Evolutionary conservation across 2,113 vertebrate genomes (phyloP).

Genomic region (Plestiodon gilberti): DNA sequence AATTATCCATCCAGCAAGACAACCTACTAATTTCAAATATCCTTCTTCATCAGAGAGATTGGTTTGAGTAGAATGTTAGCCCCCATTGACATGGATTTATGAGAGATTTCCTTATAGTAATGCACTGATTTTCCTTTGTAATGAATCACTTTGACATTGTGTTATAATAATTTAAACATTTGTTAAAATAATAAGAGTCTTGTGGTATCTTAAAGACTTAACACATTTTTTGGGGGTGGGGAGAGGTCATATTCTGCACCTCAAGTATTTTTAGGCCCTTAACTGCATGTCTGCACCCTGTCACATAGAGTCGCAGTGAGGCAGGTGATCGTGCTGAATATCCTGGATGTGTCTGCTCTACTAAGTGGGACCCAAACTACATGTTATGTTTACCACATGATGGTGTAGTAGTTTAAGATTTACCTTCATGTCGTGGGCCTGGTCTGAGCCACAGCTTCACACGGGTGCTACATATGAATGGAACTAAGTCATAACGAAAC

Average conservation of each 20-base stretch:
- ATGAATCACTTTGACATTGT: background rate
- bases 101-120: constrained; percentile 52
- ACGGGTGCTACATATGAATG: too few species aligned
- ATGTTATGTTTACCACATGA: too few species aligned
- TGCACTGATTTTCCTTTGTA: background rate
- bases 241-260: background rate
- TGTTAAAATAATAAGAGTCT: background rate
- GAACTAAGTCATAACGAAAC: too few species aligned
- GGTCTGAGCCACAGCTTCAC: too few species aligned
- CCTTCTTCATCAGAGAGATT: constrained; percentile 50
- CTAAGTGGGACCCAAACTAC: background rate
- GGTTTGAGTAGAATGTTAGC: constrained; percentile 57
- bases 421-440: too few species aligned
- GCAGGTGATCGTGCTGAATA: background rate
- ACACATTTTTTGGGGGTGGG: background rate
- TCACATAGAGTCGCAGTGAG: background rate
- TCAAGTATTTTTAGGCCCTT: background rate
- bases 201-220: background rate
- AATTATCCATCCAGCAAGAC: constrained; percentile 64
- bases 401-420: too few species aligned
- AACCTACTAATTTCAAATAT: constrained; percentile 60
- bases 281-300: too few species aligned
- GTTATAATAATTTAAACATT: background rate
- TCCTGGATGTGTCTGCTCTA: background rate
- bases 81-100: constrained; percentile 46